Conservation (phyloP, 2,797 vertebrate genomes). For the Characodon lateralis region DNA sequence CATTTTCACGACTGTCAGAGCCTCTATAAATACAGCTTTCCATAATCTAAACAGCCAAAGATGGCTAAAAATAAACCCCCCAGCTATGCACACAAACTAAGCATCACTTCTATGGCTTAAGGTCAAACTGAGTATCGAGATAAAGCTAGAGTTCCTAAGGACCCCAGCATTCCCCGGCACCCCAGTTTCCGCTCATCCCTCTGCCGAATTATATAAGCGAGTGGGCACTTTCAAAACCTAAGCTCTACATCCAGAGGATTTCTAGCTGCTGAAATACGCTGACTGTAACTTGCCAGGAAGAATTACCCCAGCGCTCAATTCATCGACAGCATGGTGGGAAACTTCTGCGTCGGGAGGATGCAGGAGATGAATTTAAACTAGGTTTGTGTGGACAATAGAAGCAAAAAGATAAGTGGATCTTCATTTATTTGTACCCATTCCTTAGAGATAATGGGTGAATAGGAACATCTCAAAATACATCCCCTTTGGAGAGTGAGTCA, state of each 20-base stretch:
- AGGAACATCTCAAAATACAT: constrained; percentile 64
- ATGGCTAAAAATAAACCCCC: constrained; percentile 74
- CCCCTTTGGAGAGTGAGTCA: constrained; percentile 62
- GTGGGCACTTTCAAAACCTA: constrained; percentile 16
- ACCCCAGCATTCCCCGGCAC: constrained; percentile 36
- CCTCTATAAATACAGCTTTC: constrained; percentile 81
- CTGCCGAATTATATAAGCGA: constrained; percentile 13
- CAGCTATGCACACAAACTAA: constrained; percentile 60
- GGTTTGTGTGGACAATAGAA: constrained; percentile 8
- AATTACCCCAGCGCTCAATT: constrained; percentile 8
- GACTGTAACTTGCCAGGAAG: constrained; percentile 30
- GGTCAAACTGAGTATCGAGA: constrained; percentile 63
- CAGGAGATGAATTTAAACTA: constrained; percentile 8
- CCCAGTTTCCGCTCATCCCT: background rate
- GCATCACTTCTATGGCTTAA: constrained; percentile 54
- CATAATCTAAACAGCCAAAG: constrained; percentile 67
- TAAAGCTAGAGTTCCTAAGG: constrained; percentile 45
- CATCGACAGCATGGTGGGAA: constrained; percentile 10
- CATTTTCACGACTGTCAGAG: constrained; percentile 77
- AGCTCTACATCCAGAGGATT: constrained; percentile 37
- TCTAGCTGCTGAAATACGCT: constrained; percentile 33
- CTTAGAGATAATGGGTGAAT: constrained; percentile 67
- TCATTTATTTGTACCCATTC: constrained; percentile 26
- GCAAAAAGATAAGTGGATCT: constrained; percentile 13
- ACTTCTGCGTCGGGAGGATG: constrained; percentile 7